phyloP scores from a whole-genome alignment of 1,140 invertebrate genomes.

The Drosophila yakuba region DNA sequence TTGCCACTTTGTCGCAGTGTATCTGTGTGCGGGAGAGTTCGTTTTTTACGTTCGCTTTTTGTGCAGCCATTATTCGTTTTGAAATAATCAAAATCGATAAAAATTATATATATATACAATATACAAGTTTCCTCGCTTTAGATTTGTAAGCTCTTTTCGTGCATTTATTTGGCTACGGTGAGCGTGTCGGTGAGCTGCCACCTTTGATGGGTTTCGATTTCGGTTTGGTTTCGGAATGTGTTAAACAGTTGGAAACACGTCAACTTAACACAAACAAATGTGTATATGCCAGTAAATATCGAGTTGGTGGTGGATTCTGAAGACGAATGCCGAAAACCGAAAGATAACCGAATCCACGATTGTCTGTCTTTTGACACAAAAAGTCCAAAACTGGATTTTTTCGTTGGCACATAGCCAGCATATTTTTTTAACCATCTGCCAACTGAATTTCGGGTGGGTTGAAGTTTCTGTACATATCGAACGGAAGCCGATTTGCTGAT shows the following conservation, averaged over 20 bases:
- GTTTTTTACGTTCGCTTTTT: conserved; percentile 68
- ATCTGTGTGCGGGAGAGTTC: conserved; percentile 22
- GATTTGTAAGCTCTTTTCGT: conserved; percentile 60
- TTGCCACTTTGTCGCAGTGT: conserved; percentile 19
- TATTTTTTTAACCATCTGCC: not conserved
- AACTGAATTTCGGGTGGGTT: not conserved
- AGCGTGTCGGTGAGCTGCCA: conserved; percentile 18
- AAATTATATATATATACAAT: conserved; percentile 48
- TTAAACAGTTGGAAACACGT: conserved; percentile 55
- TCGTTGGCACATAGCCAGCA: not conserved
- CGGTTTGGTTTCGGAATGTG: conserved; percentile 48
- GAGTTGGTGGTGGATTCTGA: conserved; percentile 43
- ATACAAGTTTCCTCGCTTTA: conserved; percentile 29
- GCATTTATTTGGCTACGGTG: conserved; percentile 18
- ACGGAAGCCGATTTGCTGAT: not conserved
- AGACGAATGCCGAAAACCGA: conserved; percentile 34
- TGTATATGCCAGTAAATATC: conserved; percentile 32
- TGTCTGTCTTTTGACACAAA: not conserved
- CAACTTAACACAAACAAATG: conserved; percentile 33
- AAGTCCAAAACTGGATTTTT: conserved; percentile 28
- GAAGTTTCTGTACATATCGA: not conserved
- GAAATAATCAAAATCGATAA: conserved; percentile 84
- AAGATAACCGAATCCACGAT: conserved; percentile 20
- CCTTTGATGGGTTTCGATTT: conserved; percentile 17
- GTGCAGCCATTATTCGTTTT: conserved; percentile 72